Conservation (phyloP, 2,888 invertebrate genomes). For the Amiota minor region DNA sequence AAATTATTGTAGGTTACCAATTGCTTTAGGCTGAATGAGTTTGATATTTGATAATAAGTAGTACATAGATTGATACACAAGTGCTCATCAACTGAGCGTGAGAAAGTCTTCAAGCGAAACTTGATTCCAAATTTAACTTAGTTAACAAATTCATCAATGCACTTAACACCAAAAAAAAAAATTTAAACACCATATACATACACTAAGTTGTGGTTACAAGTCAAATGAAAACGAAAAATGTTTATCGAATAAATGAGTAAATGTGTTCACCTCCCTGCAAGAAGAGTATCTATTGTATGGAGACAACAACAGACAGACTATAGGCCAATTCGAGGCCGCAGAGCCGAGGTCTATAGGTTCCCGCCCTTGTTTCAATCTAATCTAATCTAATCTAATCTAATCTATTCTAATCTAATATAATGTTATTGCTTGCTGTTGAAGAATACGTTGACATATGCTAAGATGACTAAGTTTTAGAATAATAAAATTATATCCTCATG, state of each 20-base stretch:
- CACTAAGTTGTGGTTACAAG: neutral
- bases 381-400: too few relatives aligned
- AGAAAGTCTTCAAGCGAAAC: constrained; percentile 3
- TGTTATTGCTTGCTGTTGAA: constrained; percentile 59
- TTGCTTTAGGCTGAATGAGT: neutral
- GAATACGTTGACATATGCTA: constrained; percentile 47
- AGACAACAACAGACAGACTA: too few relatives aligned
- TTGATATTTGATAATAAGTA: neutral
- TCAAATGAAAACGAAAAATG: constrained; percentile 61
- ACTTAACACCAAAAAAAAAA: constrained; percentile 33
- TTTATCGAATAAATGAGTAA: neutral
- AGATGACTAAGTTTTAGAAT: too few relatives aligned
- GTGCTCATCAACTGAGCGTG: constrained; percentile 5
- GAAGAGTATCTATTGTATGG: too few relatives aligned
- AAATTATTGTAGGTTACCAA: neutral
- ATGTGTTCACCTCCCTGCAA: constrained; percentile 33
- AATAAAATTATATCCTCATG: too few relatives aligned
- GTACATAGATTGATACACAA: neutral
- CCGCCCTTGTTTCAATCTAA: too few relatives aligned
- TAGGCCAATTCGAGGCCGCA: too few relatives aligned
- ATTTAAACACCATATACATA: neutral
- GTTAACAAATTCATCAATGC: constrained; percentile 64
- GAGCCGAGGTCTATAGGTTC: too few relatives aligned
- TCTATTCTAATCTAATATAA: too few relatives aligned
- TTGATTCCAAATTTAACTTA: constrained; percentile 22